Evolutionary conservation across 2,797 vertebrate genomes (phyloP), one percentile per base, ranked within the genome.

Genomic region (Onychomys arenicola): DNA sequence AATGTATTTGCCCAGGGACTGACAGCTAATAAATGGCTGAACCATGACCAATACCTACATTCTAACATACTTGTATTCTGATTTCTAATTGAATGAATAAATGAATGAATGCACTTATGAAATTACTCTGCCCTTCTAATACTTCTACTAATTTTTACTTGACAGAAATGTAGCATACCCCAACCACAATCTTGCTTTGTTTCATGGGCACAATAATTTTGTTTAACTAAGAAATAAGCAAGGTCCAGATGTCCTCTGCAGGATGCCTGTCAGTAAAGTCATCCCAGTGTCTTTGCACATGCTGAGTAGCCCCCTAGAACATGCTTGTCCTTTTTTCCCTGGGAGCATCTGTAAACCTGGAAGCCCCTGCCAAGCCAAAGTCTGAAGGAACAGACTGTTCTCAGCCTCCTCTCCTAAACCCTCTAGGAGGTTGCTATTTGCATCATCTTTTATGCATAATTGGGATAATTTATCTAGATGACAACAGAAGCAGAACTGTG

Each of bases 381-480:
- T n/a, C 90, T 96, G 93, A 89, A 65, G 93, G 97, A 98, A 98
- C 97, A 98, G 95, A 86, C 96, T 12, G 6, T 93, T 94, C 97
- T 97, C 95, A 97, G 97, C 96, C 95, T 98, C 98, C 97, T 97
- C 90, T 98, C 96, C 93, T 97, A 96, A 95, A 93, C 96, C 96
- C 85, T 98, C 97, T 96, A 97, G 94, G 96, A 98, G 98, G 97
- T 97, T 98, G 97, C 95, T 98, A 95, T 98, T 46, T 98, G 97
- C 90, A 98, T 98, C 98, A 97, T 97, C 97, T 98, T 98, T 98
- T 97, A 97, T 89, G 87, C 29, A 0, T 97, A 97, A 97, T 97
- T 98, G 93, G 96, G 96, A 97, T 97, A 98, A 98, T 98, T 98
- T 98, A 97, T 98, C 98, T 98, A 98, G 88, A 93, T 97, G 98